phyloP scores from a whole-genome alignment of 2,113 vertebrate species.

The Polypterus senegalus region DNA sequence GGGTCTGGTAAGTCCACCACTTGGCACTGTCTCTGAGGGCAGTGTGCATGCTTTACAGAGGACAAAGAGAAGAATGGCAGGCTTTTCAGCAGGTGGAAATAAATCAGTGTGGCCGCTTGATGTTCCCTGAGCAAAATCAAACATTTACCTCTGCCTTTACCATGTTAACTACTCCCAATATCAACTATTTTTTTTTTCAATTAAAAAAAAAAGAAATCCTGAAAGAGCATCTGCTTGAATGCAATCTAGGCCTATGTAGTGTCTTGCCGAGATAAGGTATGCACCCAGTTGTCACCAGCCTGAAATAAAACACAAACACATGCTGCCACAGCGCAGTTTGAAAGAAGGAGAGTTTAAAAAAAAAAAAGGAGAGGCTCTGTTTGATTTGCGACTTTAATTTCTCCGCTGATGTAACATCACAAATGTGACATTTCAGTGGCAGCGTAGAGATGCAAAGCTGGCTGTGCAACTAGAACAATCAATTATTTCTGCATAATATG shows the following conservation, averaged over 20 bases:
- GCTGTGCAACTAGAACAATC: constrained; percentile 54
- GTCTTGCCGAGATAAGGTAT: constrained; percentile 55
- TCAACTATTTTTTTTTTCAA: too few species aligned
- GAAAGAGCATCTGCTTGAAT: constrained; percentile 29
- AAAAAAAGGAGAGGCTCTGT: constrained; percentile 33
- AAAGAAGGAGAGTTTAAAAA: constrained; percentile 23
- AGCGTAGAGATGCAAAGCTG: constrained; percentile 55
- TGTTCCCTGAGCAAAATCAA: too few species aligned
- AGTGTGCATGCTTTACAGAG: too few species aligned
- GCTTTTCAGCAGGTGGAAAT: too few species aligned
- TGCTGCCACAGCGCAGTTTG: constrained; percentile 35
- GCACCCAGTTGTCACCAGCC: constrained; percentile 19
- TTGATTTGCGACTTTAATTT: constrained; percentile 37
- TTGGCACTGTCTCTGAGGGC: too few species aligned
- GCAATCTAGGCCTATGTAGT: constrained; percentile 42
- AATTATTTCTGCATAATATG: constrained; percentile 62
- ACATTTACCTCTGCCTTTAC: too few species aligned
- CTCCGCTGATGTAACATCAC: constrained; percentile 51
- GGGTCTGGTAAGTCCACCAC: too few species aligned
- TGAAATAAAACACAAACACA: constrained; percentile 39
- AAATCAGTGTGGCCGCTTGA: too few species aligned
- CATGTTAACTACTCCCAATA: too few species aligned
- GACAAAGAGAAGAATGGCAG: too few species aligned
- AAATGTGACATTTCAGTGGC: constrained; percentile 66
- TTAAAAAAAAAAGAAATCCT: too few species aligned